phyloP scores from a whole-genome alignment of 2,797 vertebrate species.

The Brachyrhaphis roseni region DNA sequence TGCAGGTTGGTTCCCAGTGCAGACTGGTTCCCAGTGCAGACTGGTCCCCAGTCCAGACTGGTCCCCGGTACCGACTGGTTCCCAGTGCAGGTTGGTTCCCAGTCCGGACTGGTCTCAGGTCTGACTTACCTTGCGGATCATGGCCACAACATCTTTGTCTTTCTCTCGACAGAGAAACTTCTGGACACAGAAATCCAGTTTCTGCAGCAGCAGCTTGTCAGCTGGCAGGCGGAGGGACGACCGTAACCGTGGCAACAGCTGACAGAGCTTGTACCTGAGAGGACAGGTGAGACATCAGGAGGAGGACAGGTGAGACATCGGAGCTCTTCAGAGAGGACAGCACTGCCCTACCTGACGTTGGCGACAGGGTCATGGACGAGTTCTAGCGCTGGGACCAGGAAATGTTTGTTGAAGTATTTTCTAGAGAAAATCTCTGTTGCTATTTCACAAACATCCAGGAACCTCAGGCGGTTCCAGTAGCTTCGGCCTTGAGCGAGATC shows the following conservation, averaged over 20 bases:
- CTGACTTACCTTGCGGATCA: slow-evolving; percentile 85
- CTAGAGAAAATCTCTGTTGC: slow-evolving; percentile 94
- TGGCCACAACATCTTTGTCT: slow-evolving; percentile 92
- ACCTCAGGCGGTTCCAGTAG: slow-evolving; percentile 94
- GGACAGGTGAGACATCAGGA: neutral
- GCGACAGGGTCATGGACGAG: slow-evolving; percentile 93
- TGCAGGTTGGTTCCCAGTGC: too few species aligned
- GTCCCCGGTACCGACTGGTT: too few species aligned
- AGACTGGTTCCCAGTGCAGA: too few species aligned
- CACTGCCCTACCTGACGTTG: slow-evolving; percentile 87
- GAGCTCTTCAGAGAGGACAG: neutral
- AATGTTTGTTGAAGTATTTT: slow-evolving; percentile 95
- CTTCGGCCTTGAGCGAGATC: slow-evolving; percentile 94
- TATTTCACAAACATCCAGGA: slow-evolving; percentile 94
- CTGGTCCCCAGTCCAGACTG: too few species aligned
- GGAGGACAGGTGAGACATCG: neutral
- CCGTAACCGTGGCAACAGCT: slow-evolving; percentile 90
- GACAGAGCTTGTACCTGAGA: slow-evolving; percentile 88
- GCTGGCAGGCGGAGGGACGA: slow-evolving; percentile 88
- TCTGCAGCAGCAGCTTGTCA: slow-evolving; percentile 92
- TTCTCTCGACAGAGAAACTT: slow-evolving; percentile 93
- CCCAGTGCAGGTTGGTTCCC: neutral
- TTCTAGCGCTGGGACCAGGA: slow-evolving; percentile 90
- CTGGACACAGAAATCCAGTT: slow-evolving; percentile 91
- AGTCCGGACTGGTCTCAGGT: neutral